Evolutionary conservation across 1,140 invertebrate genomes (phyloP).

Genomic region (Whitmania pigra): DNA sequence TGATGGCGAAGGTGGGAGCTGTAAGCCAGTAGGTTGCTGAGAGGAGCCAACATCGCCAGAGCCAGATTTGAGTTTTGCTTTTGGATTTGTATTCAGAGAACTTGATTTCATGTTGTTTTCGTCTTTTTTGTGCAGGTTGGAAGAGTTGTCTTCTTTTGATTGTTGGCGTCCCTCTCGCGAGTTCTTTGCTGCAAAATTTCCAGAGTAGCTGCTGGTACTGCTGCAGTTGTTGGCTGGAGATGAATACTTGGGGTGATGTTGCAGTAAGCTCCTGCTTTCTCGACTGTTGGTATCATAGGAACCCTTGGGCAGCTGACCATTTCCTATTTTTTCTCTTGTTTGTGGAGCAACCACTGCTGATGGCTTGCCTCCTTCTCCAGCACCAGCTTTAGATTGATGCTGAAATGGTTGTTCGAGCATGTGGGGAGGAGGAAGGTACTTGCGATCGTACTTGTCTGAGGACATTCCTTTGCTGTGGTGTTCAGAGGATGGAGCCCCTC

Average conservation of each 20-base stretch:
- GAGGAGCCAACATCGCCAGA: not conserved
- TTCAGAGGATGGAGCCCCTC: not conserved
- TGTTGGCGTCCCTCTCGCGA: slow-evolving; percentile 1
- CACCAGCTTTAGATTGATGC: not conserved
- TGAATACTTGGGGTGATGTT: slow-evolving; percentile 42
- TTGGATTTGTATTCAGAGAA: not conserved
- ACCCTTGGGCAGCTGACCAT: not conserved
- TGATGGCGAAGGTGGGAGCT: not conserved
- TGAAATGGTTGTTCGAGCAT: slow-evolving; percentile 8
- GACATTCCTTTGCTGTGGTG: not conserved
- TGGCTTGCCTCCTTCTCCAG: slow-evolving; percentile 7
- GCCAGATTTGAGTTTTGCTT: not conserved
- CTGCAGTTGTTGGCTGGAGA: not conserved
- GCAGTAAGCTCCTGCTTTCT: slow-evolving; percentile 47
- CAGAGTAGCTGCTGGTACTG: not conserved
- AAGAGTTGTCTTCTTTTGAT: not conserved
- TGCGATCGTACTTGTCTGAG: not conserved
- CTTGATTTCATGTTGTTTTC: not conserved
- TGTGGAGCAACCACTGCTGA: slow-evolving; percentile 16
- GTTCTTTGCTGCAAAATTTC: not conserved
- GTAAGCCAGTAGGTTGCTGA: not conserved
- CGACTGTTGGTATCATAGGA: slow-evolving; percentile 21
- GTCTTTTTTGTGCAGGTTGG: slow-evolving; percentile 4
- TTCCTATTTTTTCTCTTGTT: slow-evolving; percentile 8
- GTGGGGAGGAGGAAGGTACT: slow-evolving; percentile 10